phyloP scores from a whole-genome alignment of 2,888 invertebrate genomes.

The Xylocampa areola region DNA sequence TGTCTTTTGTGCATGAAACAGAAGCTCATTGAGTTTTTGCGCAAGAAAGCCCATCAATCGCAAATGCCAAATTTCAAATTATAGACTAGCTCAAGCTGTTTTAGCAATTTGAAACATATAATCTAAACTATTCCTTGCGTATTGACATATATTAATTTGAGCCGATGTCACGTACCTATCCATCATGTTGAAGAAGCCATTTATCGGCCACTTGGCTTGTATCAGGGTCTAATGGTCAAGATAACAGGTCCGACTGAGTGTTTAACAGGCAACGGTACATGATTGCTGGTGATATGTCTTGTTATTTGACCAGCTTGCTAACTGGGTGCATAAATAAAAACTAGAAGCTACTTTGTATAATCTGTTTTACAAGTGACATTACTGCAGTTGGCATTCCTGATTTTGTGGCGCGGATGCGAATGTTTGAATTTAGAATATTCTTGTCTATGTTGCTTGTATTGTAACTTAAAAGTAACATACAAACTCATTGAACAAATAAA shows the following conservation, averaged over 20 bases:
- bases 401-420: conserved; percentile 5
- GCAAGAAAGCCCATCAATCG: too few species aligned
- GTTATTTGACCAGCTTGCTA: conserved; percentile 51
- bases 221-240: conserved; percentile 52
- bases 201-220: conserved; percentile 47
- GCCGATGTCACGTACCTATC: conserved; percentile 29
- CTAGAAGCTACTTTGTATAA: too few species aligned
- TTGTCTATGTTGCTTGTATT: not conserved
- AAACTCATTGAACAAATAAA: too few species aligned
- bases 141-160: conserved; percentile 50
- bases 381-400: conserved; percentile 7
- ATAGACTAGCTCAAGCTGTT: not conserved
- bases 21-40: too few species aligned
- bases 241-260: conserved; percentile 49
- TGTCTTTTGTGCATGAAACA: too few species aligned
- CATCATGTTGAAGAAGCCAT: conserved; percentile 55
- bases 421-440: conserved; percentile 1
- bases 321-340: conserved; percentile 51
- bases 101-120: conserved; percentile 4
- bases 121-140: conserved; percentile 29
- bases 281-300: conserved; percentile 50
- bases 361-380: not conserved
- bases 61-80: too few species aligned
- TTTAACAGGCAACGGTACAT: conserved; percentile 55
- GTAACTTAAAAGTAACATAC: too few species aligned